phyloP scores from a whole-genome alignment of 2,888 invertebrate species.

The Chorisops tibialis region DNA sequence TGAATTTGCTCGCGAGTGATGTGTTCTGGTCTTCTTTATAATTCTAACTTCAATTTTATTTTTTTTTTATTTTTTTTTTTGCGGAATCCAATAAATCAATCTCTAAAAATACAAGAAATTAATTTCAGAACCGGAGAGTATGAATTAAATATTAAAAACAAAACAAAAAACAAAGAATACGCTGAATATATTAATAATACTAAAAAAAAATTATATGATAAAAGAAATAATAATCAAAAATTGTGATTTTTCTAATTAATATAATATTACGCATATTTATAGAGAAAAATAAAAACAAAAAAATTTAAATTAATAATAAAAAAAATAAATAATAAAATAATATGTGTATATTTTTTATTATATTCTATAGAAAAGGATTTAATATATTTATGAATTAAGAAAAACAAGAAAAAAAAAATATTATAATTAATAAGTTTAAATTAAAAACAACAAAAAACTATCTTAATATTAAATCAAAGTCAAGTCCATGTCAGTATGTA shows the following conservation, averaged over 20 bases:
- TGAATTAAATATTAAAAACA: not conserved
- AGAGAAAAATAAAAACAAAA: not conserved
- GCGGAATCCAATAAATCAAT: no score
- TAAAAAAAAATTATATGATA: not conserved
- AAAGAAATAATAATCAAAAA: conserved; percentile 12
- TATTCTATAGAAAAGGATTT: conserved; percentile 13
- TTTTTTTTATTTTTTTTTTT: no score
- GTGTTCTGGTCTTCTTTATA: no score
- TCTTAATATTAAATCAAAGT: not conserved
- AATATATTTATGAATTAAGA: not conserved
- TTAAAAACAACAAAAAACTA: not conserved
- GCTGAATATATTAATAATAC: not conserved
- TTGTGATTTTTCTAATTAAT: conserved; percentile 14
- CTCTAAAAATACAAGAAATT: not conserved
- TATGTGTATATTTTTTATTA: conserved; percentile 12
- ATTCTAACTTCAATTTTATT: no score
- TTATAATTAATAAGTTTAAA: not conserved
- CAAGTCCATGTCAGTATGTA: conserved; percentile 5
- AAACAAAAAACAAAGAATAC: not conserved
- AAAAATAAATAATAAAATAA: not conserved
- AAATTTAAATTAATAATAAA: not conserved
- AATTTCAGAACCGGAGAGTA: no score
- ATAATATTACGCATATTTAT: not conserved
- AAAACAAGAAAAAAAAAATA: not conserved
- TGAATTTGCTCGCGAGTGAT: no score